Conservation (phyloP, 2,113 vertebrate species). For the Ptyas mucosa region DNA sequence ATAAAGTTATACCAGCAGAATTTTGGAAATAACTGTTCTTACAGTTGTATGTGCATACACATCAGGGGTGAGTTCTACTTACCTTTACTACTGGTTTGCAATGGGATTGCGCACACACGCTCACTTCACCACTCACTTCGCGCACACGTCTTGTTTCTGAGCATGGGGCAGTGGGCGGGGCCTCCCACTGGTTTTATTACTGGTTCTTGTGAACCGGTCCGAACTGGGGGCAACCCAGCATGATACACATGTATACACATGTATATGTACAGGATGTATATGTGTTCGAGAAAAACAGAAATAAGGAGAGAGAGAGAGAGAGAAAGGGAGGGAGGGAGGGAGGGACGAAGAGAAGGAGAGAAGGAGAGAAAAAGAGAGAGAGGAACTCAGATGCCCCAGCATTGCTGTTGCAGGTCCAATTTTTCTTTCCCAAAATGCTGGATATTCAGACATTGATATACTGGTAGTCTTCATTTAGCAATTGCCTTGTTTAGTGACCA, state of each 20-base stretch:
- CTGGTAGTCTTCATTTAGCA: neutral
- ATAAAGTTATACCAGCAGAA: constrained; percentile 6
- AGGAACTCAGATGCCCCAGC: neutral
- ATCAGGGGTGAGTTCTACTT: no score
- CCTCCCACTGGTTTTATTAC: no score
- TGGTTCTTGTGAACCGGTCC: no score
- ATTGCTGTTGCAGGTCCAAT: neutral
- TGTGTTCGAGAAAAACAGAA: neutral
- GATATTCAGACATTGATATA: constrained; percentile 12
- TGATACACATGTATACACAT: no score
- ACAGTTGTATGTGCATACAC: constrained; percentile 8
- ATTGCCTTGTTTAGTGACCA: neutral
- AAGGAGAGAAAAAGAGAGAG: neutral
- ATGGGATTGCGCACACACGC: no score
- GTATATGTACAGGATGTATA: neutral
- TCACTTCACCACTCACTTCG: no score
- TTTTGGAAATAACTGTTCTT: constrained; percentile 20
- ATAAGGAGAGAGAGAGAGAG: neutral
- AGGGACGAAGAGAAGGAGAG: neutral
- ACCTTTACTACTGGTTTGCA: no score
- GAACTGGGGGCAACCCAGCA: no score
- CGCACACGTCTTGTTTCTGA: no score
- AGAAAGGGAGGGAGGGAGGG: neutral
- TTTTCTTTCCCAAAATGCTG: neutral
- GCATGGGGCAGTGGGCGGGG: no score